These are phyloP conservation scores for Sialis fuliginosa DNA, from an alignment of 2,888 invertebrate genomes.

Conservation along the genomic window DNA sequence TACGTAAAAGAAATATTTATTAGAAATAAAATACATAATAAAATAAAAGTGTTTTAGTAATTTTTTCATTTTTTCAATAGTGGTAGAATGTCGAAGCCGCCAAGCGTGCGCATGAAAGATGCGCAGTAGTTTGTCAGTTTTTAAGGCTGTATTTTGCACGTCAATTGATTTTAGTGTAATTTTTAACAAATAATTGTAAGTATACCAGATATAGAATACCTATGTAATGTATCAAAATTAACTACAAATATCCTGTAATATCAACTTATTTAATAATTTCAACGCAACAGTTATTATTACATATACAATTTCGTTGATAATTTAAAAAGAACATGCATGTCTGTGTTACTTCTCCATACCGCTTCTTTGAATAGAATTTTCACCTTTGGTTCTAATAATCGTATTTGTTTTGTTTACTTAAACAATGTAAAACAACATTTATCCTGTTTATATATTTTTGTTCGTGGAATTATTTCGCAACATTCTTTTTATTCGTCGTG, in stretches of 20 bases:
- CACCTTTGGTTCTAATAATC: too few relatives aligned
- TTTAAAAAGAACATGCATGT: neutral
- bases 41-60: too few relatives aligned
- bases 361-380: neutral
- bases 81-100: neutral
- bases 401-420: too few relatives aligned
- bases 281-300: neutral
- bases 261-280: neutral
- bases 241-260: neutral
- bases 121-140: conserved; percentile 4
- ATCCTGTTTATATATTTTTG: too few relatives aligned
- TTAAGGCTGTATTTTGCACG: conserved; percentile 2
- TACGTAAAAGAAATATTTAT: too few relatives aligned
- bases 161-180: conserved; percentile 1
- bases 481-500: too few relatives aligned
- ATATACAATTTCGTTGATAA: neutral
- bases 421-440: too few relatives aligned
- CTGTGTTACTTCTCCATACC: neutral
- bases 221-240: neutral
- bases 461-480: too few relatives aligned
- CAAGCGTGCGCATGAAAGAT: conserved; percentile 3
- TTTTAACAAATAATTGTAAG: neutral
- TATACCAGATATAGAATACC: neutral
- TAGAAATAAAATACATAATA: too few relatives aligned
- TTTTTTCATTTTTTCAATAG: too few relatives aligned